Percentiles rank a stretch among this genome's conserved stretches.
Evolutionary conservation across 2,797 vertebrate genomes (phyloP).

Genomic region (Glossophaga mutica): DNA sequence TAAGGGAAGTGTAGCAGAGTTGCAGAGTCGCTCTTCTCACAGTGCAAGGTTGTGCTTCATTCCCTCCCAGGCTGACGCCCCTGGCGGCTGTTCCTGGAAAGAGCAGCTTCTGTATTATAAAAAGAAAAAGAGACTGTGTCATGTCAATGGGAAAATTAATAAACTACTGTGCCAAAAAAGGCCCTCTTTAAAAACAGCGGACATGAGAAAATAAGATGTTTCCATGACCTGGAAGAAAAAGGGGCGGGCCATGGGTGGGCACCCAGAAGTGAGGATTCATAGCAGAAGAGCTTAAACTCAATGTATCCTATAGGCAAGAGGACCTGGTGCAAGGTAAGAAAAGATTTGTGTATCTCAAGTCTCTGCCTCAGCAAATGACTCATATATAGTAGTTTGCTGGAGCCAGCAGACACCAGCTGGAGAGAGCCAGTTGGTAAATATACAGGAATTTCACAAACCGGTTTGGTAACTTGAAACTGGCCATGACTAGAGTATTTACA

Average conservation of each 20-base stretch:
- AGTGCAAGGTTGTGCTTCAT: neutral
- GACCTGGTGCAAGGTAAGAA: neutral
- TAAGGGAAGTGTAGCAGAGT: too few species aligned
- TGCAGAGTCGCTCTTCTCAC: neutral
- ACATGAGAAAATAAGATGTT: neutral
- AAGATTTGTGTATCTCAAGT: neutral
- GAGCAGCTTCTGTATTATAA: neutral
- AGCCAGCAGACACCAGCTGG: neutral
- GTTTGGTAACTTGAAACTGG: constrained; percentile 50
- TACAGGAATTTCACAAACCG: constrained; percentile 48
- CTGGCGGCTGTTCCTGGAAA: too few species aligned
- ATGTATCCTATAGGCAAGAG: neutral
- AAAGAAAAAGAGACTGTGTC: neutral
- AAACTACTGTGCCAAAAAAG: neutral
- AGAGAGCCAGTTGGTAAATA: constrained; percentile 7
- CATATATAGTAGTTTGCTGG: neutral
- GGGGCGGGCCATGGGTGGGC: neutral
- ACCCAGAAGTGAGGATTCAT: neutral
- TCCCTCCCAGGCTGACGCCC: neutral
- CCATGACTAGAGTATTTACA: neutral
- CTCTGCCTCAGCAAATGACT: neutral
- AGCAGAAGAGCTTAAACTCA: neutral
- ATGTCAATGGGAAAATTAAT: neutral
- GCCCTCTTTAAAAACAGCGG: neutral
- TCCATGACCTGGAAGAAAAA: neutral